Conservation (phyloP, 2,888 invertebrate genomes). For the Lithophane leautieri region DNA sequence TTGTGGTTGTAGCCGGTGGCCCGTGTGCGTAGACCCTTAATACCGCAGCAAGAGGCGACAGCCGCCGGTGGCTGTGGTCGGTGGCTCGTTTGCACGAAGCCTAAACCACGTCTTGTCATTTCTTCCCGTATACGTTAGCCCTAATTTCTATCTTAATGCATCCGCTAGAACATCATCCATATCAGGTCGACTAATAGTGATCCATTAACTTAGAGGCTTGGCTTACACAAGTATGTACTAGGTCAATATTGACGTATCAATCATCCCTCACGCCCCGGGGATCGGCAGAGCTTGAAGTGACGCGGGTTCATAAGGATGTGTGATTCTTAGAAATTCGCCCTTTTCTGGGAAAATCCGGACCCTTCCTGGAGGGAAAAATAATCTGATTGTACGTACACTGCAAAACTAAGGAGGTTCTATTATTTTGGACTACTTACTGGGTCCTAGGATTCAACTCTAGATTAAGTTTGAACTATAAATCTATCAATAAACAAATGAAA, state of each 20-base stretch:
- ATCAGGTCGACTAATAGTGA: slow-evolving; percentile 47
- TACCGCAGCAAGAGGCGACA: no score
- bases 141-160: slow-evolving; percentile 48
- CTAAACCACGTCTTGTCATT: no score
- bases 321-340: neutral
- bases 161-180: slow-evolving; percentile 40
- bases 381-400: neutral
- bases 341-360: neutral
- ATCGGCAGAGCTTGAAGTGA: slow-evolving; percentile 23
- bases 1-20: no score
- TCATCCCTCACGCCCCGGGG: slow-evolving; percentile 29
- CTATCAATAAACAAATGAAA: neutral
- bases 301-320: slow-evolving; percentile 6
- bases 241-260: slow-evolving; percentile 60
- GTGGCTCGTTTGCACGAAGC: no score
- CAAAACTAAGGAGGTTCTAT: neutral
- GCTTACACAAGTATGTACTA: slow-evolving; percentile 39
- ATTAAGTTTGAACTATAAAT: neutral
- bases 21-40: no score
- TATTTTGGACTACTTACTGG: neutral
- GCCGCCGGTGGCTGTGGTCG: no score
- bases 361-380: neutral
- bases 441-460: neutral
- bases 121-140: slow-evolving; percentile 2
- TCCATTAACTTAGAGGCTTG: slow-evolving; percentile 59